phyloP scores from a whole-genome alignment of 2,888 invertebrate genomes.

The Acronicta alni region DNA sequence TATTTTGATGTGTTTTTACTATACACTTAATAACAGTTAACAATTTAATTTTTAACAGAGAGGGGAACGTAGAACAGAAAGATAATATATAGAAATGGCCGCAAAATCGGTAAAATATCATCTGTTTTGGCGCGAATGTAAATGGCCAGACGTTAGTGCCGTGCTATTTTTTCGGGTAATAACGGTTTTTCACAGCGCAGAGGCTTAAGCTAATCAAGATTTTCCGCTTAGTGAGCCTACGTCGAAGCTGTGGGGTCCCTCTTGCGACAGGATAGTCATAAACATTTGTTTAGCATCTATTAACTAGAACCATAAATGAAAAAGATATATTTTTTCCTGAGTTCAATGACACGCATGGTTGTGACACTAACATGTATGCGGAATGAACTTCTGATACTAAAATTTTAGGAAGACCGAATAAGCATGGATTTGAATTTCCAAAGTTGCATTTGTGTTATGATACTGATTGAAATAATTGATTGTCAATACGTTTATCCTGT shows the following conservation, averaged over 20 bases:
- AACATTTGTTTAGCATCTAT: conserved; percentile 61
- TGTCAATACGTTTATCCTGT: conserved; percentile 45
- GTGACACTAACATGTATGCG: conserved; percentile 75
- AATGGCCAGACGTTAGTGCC: conserved; percentile 67
- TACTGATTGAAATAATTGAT: conserved; percentile 42
- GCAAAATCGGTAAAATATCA: conserved; percentile 81
- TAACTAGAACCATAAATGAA: conserved; percentile 52
- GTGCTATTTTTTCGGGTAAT: conserved; percentile 68
- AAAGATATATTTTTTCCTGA: conserved; percentile 42
- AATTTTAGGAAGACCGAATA: conserved; percentile 32
- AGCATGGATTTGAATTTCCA: conserved; percentile 54
- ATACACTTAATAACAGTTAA: conserved; percentile 74
- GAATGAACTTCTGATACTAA: conserved; percentile 57
- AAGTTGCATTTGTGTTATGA: conserved; percentile 36
- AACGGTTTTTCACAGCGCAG: conserved; percentile 73
- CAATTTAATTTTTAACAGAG: conserved; percentile 87
- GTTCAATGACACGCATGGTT: conserved; percentile 77
- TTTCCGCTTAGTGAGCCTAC: conserved; percentile 72
- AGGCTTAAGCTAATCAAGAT: conserved; percentile 79
- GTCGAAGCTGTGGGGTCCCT: conserved; percentile 67
- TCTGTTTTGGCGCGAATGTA: conserved; percentile 74
- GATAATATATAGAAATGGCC: conserved; percentile 79
- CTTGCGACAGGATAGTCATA: conserved; percentile 75
- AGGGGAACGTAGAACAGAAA: conserved; percentile 86
- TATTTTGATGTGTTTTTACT: conserved; percentile 63